Percentiles rank a stretch among this genome's conserved stretches.
These are phyloP conservation scores for Ciona savignyi DNA, from an alignment of 23 tunicate genomes.

Conservation along the genomic window DNA sequence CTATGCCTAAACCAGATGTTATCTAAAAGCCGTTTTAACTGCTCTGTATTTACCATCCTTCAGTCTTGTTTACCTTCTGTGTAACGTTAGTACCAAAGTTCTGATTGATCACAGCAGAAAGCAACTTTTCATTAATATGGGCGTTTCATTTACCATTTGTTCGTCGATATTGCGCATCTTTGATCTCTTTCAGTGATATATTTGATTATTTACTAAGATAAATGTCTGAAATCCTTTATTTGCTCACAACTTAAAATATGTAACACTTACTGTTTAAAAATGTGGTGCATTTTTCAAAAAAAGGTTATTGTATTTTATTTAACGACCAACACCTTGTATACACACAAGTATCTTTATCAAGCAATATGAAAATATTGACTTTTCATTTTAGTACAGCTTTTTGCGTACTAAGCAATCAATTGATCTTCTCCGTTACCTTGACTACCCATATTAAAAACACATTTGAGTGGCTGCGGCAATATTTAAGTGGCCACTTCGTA, in stretches of 20 bases:
- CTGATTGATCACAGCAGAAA: neutral
- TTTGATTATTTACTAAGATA: too few relatives aligned
- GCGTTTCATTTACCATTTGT: neutral
- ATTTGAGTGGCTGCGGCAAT: neutral
- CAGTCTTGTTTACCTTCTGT: neutral
- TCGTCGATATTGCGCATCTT: neutral
- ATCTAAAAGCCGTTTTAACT: neutral
- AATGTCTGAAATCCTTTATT: too few relatives aligned
- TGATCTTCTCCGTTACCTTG: neutral
- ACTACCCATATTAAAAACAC: neutral
- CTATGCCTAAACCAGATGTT: neutral
- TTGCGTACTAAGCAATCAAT: neutral
- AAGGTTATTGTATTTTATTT: neutral
- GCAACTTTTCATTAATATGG: neutral
- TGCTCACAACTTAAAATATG: too few relatives aligned
- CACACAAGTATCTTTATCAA: neutral
- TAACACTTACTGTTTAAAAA: neutral
- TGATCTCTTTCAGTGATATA: too few relatives aligned
- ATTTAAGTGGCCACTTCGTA: neutral
- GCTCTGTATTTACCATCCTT: neutral
- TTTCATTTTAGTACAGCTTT: neutral
- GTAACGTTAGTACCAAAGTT: neutral
- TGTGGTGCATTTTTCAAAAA: neutral
- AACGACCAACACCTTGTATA: neutral
- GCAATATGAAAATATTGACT: neutral